Base-by-base conservation (phyloP, 1,140 invertebrate species). In the Drosophila nigromelanica region DNA sequence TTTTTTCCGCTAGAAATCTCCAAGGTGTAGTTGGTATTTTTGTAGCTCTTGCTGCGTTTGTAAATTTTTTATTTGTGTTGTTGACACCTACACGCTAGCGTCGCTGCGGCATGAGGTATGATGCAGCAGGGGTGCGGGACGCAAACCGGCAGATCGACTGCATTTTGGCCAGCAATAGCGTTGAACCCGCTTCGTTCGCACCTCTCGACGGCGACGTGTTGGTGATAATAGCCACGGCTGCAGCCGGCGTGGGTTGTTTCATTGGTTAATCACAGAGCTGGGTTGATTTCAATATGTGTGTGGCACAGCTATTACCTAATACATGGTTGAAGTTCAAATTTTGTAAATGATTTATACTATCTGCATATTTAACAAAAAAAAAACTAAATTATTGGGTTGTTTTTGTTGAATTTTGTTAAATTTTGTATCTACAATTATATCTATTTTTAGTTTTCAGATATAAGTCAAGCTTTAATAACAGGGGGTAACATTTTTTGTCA, bases 1-100 rank as follows among this genome's bases (percentile, higher is more conserved):
- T 62, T 71, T 80, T 43, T 76, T 75, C 80, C 80, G 80, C 80
- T 63, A 47, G 14, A 72, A 60, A 72, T 72, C 72, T 60, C 61
- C 30, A 63, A 69, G 58, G 59, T 60, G 72, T 48, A 51, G 61
- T 72, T 81, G 40, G 58, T 52, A 37, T 55, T 68, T 42, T 63
- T 80, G 21, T 42, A 12, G 12, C 15, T 45, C 7, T 37, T 43
- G 40, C 30, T 55, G 33, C 33, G 33, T 35, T 35, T 35, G 10
- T 8, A 5, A 0, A 35, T 5, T 35, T 35, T 33, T 47, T 21
- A 18, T 50, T 15, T 72, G n/a, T 67, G 64, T 78, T 85, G 83
- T 87, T 87, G 83, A 89, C 82, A 87, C 82, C 82, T 87, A 87
- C 82, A 87, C 82, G 73, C 64, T 24, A 71, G 55, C 51, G 51